phyloP scores from a whole-genome alignment of 1,140 invertebrate species.

The Olivierus martensii region DNA sequence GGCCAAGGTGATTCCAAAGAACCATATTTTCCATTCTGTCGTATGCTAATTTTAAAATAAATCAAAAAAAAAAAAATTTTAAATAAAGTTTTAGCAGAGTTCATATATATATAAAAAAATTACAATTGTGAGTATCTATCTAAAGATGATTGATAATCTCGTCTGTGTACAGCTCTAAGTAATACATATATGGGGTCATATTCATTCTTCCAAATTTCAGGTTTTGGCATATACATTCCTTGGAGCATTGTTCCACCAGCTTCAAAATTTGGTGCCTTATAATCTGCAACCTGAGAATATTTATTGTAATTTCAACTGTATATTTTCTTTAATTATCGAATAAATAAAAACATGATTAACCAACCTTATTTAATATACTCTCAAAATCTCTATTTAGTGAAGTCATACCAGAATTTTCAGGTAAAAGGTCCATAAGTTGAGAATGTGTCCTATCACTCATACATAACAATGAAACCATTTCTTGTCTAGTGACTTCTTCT shows the following conservation, averaged over 20 bases:
- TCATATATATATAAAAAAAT: constrained; percentile 39
- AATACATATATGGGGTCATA: constrained; percentile 90
- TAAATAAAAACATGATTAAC: constrained; percentile 1
- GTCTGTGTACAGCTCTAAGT: constrained; percentile 72
- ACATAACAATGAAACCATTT: constrained; percentile 84
- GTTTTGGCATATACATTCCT: constrained; percentile 80
- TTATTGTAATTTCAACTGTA: too few species aligned
- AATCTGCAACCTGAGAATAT: constrained; percentile 39
- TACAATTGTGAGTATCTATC: constrained; percentile 67
- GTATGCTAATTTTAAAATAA: constrained; percentile 18
- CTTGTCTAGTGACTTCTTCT: constrained; percentile 58
- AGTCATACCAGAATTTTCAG: constrained; percentile 73
- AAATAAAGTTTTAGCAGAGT: neutral
- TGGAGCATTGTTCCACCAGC: constrained; percentile 71
- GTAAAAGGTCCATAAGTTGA: constrained; percentile 86
- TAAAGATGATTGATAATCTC: constrained; percentile 87
- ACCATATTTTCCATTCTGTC: constrained; percentile 42
- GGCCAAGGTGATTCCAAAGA: constrained; percentile 60
- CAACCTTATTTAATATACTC: constrained; percentile 55
- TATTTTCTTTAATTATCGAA: too few species aligned
- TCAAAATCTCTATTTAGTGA: constrained; percentile 82
- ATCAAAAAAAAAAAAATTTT: neutral
- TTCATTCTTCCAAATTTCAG: constrained; percentile 73
- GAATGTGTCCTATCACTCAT: constrained; percentile 91
- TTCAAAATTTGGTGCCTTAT: constrained; percentile 60